Conservation (phyloP, 2,113 vertebrate genomes). For the Silurus glanis region DNA sequence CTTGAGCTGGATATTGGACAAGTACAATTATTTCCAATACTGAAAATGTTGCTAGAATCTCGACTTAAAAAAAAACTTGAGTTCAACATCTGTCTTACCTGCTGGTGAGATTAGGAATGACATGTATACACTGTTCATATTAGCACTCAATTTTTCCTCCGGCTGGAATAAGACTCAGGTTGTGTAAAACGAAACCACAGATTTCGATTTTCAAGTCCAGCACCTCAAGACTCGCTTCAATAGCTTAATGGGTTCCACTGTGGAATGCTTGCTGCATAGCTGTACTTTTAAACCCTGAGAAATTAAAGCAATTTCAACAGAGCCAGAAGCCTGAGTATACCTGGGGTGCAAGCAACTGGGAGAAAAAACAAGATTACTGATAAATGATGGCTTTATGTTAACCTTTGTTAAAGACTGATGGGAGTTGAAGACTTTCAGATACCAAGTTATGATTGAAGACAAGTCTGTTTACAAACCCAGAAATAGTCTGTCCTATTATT, state of each 20-base stretch:
- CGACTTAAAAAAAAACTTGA: neutral
- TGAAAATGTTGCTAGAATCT: neutral
- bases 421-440: constrained; percentile 24
- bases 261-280: constrained; percentile 18
- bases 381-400: constrained; percentile 47
- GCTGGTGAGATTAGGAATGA: constrained; percentile 28
- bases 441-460: constrained; percentile 29
- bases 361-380: constrained; percentile 32
- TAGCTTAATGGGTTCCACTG: constrained; percentile 40
- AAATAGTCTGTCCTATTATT: constrained; percentile 6
- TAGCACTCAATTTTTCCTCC: constrained; percentile 19
- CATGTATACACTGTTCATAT: constrained; percentile 9
- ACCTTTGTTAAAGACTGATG: constrained; percentile 34
- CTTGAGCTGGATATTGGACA: neutral
- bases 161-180: constrained; percentile 24
- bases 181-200: constrained; percentile 35
- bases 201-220: constrained; percentile 51
- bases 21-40: neutral
- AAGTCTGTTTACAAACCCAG: constrained; percentile 42
- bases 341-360: constrained; percentile 3
- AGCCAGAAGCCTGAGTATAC: constrained; percentile 15
- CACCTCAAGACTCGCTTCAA: constrained; percentile 45
- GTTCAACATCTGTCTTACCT: constrained; percentile 9
- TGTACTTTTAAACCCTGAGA: constrained; percentile 37
- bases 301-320: constrained; percentile 33